Percentiles rank a stretch among this genome's conserved stretches.
Evolutionary conservation across 2,797 vertebrate species (phyloP).

Genomic region (Alcedo atthis): DNA sequence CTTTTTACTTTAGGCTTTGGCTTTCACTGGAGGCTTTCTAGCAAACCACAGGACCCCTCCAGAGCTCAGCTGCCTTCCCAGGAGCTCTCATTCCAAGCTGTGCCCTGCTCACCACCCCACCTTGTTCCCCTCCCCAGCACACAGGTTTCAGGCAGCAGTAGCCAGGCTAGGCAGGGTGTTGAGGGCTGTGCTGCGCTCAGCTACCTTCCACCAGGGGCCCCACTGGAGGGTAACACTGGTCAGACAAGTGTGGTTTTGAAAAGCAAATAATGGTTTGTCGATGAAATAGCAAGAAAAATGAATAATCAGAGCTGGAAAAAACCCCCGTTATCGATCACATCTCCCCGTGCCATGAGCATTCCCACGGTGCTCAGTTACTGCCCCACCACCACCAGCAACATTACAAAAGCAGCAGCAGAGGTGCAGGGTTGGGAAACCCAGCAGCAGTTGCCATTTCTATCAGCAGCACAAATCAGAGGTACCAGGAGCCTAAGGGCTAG

Average conservation of each 20-base stretch:
- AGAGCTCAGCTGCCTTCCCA: background rate
- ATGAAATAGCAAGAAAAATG: background rate
- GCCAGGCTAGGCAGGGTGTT: accelerated
- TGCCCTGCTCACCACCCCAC: background rate
- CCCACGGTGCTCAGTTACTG: background rate
- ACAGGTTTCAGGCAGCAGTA: background rate
- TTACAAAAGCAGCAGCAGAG: background rate
- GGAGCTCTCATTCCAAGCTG: accelerated
- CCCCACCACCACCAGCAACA: background rate
- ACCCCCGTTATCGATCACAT: accelerated
- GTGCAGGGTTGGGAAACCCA: background rate
- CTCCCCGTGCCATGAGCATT: background rate
- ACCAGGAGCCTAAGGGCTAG: background rate
- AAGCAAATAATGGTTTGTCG: accelerated
- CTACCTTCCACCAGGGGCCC: background rate
- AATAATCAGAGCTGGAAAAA: background rate
- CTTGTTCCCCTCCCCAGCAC: accelerated
- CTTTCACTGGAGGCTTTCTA: background rate
- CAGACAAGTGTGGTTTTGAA: background rate
- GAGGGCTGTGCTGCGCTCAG: accelerated
- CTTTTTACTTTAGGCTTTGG: background rate
- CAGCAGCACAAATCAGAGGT: background rate
- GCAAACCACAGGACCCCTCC: background rate
- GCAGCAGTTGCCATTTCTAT: background rate
- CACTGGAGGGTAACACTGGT: accelerated